A percentile compares a stretch with the other conserved stretches of the same genome.
phyloP scores from a whole-genome alignment of 2,113 vertebrate genomes.

The Oophaga pumilio region DNA sequence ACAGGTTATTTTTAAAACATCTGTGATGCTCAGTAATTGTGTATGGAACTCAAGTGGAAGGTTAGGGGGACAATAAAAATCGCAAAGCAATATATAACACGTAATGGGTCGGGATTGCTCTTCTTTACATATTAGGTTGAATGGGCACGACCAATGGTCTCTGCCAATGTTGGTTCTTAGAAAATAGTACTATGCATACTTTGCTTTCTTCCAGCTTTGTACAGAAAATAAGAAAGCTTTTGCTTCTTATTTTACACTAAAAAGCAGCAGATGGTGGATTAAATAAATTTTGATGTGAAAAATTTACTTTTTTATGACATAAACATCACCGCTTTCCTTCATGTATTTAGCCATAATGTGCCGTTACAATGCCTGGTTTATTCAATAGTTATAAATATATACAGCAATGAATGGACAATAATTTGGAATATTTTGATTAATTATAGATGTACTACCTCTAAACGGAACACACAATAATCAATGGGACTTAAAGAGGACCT shows the following conservation, averaged over 20 bases:
- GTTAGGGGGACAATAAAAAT: background rate
- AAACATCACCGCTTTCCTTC: background rate
- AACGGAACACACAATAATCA: background rate
- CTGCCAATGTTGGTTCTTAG: no score
- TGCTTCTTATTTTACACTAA: background rate
- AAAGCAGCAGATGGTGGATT: background rate
- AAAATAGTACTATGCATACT: no score
- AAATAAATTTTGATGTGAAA: background rate
- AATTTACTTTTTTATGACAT: background rate
- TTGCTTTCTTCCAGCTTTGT: no score
- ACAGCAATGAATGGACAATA: background rate
- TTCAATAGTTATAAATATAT: background rate
- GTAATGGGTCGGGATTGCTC: no score
- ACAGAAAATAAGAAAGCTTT: background rate
- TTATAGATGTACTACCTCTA: background rate
- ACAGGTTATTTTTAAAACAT: background rate
- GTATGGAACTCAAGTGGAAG: background rate
- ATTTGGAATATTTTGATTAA: background rate
- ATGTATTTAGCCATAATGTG: background rate
- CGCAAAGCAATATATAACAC: background rate
- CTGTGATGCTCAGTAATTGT: background rate
- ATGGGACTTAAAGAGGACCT: no score
- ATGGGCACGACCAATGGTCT: no score
- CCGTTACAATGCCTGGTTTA: background rate
- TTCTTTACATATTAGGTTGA: no score